These are phyloP conservation scores for Carcharodon carcharias DNA, from an alignment of 2,797 vertebrate genomes.

Conservation along the genomic window DNA sequence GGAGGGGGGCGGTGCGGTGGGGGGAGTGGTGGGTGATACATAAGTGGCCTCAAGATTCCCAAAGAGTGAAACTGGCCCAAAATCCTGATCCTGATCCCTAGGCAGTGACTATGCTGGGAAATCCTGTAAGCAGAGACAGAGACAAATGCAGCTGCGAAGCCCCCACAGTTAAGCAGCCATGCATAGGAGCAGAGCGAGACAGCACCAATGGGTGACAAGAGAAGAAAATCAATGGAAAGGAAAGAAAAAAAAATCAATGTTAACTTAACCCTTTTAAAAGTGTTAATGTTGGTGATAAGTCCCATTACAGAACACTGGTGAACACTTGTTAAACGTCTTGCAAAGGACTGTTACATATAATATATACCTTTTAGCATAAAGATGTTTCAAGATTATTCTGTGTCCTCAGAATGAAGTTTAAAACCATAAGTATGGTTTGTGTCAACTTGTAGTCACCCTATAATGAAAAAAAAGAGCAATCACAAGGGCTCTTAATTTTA, in stretches of 20 bases:
- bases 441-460: conserved; percentile 21
- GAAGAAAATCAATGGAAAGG: neutral
- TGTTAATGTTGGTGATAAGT: neutral
- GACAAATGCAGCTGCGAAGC: neutral
- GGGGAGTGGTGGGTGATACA: too few species aligned
- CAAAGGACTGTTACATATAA: neutral
- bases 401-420: neutral
- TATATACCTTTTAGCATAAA: neutral
- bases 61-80: neutral
- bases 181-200: neutral
- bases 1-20: too few species aligned
- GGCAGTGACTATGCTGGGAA: too few species aligned
- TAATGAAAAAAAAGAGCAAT: conserved; percentile 5
- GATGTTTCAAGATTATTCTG: neutral
- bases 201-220: neutral
- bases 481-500: neutral
- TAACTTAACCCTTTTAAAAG: neutral
- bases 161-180: neutral
- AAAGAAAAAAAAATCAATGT: neutral
- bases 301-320: neutral
- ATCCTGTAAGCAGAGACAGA: neutral
- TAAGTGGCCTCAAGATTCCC: neutral
- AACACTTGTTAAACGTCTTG: neutral
- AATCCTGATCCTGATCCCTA: neutral
- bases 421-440: neutral